Evolutionary conservation across 2,888 invertebrate species (phyloP), one percentile per base, ranked within the genome.

Genomic region (Slavum lentiscoides): DNA sequence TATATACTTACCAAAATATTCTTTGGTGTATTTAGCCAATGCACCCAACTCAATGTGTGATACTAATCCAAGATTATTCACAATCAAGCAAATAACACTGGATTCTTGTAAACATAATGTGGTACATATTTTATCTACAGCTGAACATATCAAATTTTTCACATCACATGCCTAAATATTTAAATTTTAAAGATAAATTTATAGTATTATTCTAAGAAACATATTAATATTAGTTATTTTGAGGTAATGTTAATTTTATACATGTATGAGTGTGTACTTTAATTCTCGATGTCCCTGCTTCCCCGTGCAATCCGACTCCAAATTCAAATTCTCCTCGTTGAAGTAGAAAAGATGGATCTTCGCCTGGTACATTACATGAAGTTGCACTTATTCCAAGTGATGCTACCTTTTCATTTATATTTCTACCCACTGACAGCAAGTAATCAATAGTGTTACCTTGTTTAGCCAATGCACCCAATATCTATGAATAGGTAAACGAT

Each of bases 11-110:
- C 93, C 88, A 67, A 93, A 87, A 85, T 91, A 91, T 19, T 87
- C 86, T 43, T 91, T 88, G 0, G 90, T 88, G 86, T 93, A 93
- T 11, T 89, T 89, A 73, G 90, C 89, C 15, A 93, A 88, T 72
- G 94, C 90, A 83, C 91, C 91, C 88, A 93, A 90, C 85, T 96
- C 95, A 82, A 94, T 85, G 82, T 92, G 89, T 0, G 93, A 91
- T 0, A 93, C 89, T 2, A 90, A 91, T 43, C 95, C 94, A 75
- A 94, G 88, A 86, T 95, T 96, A 87, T 94, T 94, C 8, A 96
- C 86, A 84, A 94, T 88, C 13, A 92, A 88, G 0, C 90, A 91
- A 1, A 93, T 90, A 74, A 86, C 84, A 37, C 85, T 86, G 82
- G 49, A 83, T 23, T 82, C 73, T 21, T 68, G 43, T 43, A 84